Base-by-base conservation (phyloP, 1,140 invertebrate genomes). In the Sycobia sp. region DNA sequence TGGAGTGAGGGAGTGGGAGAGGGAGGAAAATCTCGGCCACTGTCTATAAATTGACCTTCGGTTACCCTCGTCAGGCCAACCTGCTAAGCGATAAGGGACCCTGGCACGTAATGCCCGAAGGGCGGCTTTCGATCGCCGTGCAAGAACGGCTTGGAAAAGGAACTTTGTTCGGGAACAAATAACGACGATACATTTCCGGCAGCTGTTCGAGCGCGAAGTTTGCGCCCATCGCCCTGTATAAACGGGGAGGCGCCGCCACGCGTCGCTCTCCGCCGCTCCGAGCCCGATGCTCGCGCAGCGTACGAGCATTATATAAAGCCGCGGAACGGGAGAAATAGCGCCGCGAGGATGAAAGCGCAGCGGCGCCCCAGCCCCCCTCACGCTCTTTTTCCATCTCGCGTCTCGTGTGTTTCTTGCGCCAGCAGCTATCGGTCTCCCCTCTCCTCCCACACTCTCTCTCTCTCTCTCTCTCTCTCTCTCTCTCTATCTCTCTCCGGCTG, bases 131-230 rank as follows among this genome's bases (percentile, higher is more conserved):
- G 56, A 36, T 34, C 56, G n/a, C 16, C 10, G 49, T 29, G 56
- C 29, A 46, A 58, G 56, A 58, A 47, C 51, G 47, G 39, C 53
- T 58, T 23, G 27, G 39, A 39, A 43, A 54, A 69, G 67, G 14
- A 68, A 67, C 38, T 67, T 63, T 50, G 41, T 41, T 23, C 66
- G 55, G 14, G 44, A 71, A 76, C 73, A 72, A 75, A 71, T 71
- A 76, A 74, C 66, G 66, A 67, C 69, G 69, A 76, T 75, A 74
- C 73, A 74, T 76, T 73, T 55, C 49, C 62, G 58, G 58, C 71
- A 75, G 72, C 70, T 74, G 70, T 72, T 74, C 62, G 44, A 62
- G n/a, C 67, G 63, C 23, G 13, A 74, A 73, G 70, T 73, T 74
- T 65, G 47, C 54, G n/a, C 56, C 53, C 36, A 38, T 66, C 51